Percentiles rank a stretch among this genome's conserved stretches.
Conservation (phyloP, 2,113 vertebrate species). For the Oncorhynchus nerka region DNA sequence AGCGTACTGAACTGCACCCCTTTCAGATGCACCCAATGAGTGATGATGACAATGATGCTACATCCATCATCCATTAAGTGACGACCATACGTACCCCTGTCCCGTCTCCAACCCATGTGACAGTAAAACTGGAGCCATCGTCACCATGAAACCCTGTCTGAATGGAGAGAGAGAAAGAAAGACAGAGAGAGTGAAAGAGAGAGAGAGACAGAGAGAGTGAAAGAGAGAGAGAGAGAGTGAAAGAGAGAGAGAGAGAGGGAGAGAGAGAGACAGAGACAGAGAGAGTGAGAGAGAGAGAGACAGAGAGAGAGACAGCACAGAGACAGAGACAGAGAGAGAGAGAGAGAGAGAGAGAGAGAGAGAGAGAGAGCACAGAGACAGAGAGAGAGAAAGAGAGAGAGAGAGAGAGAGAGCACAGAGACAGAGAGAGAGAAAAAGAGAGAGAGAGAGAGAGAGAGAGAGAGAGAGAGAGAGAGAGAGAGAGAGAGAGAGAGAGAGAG, state of each 20-base stretch:
- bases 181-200: neutral
- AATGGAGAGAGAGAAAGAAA: neutral
- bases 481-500: neutral
- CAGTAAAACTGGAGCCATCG: conserved; percentile 73
- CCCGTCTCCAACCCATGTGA: conserved; percentile 78
- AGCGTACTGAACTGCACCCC: neutral
- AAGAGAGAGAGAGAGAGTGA: neutral
- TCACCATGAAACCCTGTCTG: conserved; percentile 78
- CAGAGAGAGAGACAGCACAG: too few relatives aligned
- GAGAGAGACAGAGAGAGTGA: neutral
- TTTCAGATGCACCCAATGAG: neutral
- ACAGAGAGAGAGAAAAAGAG: neutral
- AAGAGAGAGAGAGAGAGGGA: neutral
- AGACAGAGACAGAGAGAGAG: too few relatives aligned
- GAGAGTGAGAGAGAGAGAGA: too few relatives aligned
- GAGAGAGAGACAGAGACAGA: too few relatives aligned
- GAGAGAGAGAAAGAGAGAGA: too few relatives aligned
- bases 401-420: too few relatives aligned
- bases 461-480: neutral
- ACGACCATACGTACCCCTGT: conserved; percentile 61
- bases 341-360: too few relatives aligned
- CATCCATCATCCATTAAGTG: neutral
- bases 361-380: too few relatives aligned
- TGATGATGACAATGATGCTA: neutral
- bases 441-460: neutral